phyloP scores from a whole-genome alignment of 1,140 invertebrate genomes.

The Ceratoteleas bidentatus region DNA sequence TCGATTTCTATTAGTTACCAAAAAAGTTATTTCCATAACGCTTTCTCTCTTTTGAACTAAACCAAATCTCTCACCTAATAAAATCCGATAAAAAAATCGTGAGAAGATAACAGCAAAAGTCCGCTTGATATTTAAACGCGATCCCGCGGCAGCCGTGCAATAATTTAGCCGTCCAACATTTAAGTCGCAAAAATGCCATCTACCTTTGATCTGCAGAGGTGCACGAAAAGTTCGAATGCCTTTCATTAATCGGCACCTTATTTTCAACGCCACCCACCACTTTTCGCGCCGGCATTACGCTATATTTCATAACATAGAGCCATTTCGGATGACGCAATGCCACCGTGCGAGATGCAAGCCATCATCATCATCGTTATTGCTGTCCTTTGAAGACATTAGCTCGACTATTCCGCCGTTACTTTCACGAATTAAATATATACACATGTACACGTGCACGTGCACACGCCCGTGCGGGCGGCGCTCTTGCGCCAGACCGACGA shows the following conservation, averaged over 20 bases:
- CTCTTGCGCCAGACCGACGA: neutral
- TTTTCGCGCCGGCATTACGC: slow-evolving; percentile 42
- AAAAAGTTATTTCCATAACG: neutral
- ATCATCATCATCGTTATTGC: slow-evolving; percentile 59
- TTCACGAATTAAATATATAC: slow-evolving; percentile 58
- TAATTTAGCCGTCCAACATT: neutral
- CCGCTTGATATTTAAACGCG: neutral
- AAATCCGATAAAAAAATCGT: neutral
- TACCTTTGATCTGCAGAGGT: neutral
- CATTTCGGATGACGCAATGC: slow-evolving; percentile 63
- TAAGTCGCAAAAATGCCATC: neutral
- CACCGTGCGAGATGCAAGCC: slow-evolving; percentile 60
- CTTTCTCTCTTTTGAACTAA: neutral
- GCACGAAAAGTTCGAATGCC: slow-evolving; percentile 3
- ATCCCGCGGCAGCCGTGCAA: neutral
- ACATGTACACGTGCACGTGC: slow-evolving; percentile 13
- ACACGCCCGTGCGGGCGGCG: slow-evolving; percentile 18
- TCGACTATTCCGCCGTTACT: slow-evolving; percentile 54
- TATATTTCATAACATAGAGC: slow-evolving; percentile 64
- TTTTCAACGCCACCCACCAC: slow-evolving; percentile 52
- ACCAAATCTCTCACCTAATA: neutral
- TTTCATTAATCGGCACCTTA: slow-evolving; percentile 36
- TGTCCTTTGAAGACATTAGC: slow-evolving; percentile 61
- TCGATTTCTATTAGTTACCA: no score
- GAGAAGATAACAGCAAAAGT: neutral